Evolutionary conservation across 2,797 vertebrate species (phyloP).

Genomic region (Hylomyscus alleni): DNA sequence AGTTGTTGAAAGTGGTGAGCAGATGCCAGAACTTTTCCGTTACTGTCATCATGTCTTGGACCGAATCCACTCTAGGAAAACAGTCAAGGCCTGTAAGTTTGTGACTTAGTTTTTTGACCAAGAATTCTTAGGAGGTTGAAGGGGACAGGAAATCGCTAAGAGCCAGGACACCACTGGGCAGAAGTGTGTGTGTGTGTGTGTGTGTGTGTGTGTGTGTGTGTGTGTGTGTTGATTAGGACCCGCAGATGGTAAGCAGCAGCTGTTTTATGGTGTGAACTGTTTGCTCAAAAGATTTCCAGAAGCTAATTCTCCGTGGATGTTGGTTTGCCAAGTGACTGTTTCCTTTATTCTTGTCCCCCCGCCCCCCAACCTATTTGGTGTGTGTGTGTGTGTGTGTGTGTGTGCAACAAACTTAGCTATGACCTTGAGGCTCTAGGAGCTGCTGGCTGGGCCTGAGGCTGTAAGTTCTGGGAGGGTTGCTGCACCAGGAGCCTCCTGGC

Average conservation of each 20-base stretch:
- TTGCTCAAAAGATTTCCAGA: slow-evolving; percentile 73
- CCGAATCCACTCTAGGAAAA: slow-evolving; percentile 77
- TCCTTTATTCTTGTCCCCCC: slow-evolving; percentile 58
- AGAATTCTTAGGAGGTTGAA: slow-evolving; percentile 63
- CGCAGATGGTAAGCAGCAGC: not conserved
- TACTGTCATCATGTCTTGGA: slow-evolving; percentile 87
- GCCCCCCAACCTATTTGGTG: slow-evolving; percentile 31
- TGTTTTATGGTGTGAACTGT: slow-evolving; percentile 68
- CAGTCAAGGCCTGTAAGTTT: slow-evolving; percentile 82
- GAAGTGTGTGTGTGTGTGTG: slow-evolving; percentile 3
- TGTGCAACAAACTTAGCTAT: not conserved
- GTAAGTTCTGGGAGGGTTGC: too few relatives aligned
- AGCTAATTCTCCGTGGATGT: slow-evolving; percentile 70
- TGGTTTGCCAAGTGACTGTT: slow-evolving; percentile 52
- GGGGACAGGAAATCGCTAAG: slow-evolving; percentile 3
- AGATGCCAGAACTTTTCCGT: slow-evolving; percentile 72
- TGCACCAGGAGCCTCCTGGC: not conserved
- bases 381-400: not conserved
- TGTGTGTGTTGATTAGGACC: slow-evolving; percentile 22
- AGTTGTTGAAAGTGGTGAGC: slow-evolving; percentile 59
- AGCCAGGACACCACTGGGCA: slow-evolving; percentile 58
- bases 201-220: not conserved
- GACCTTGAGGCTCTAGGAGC: slow-evolving; percentile 48
- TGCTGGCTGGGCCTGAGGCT: not conserved
- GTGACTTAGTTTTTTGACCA: slow-evolving; percentile 85